Evolutionary conservation across 2,113 vertebrate species (phyloP), one percentile per base, ranked within the genome.

Genomic region (Ochotona princeps): DNA sequence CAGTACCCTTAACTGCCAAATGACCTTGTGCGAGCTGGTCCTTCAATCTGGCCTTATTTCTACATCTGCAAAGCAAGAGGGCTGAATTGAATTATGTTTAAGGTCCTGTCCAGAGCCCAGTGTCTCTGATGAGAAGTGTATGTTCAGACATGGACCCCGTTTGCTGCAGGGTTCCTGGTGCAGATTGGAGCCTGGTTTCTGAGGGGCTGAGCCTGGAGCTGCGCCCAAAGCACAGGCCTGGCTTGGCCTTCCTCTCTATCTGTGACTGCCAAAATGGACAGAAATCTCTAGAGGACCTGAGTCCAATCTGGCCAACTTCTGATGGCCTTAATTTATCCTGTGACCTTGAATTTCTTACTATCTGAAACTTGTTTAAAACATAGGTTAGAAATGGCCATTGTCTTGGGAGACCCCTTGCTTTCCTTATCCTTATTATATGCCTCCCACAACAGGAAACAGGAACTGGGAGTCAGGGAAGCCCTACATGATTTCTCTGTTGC

Each of bases 321-420:
- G 93, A 87, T 95, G 96, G 73, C 94, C 96, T 96, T 89, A 95
- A 89, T 49, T 95, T 95, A 95, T 84, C 94, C 89, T 94, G 67
- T 92, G 93, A 95, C 94, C 84, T 95, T 5, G 0, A 91, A 91
- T 73, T 89, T 93, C 92, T 94, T 91, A 86, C 82, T 81, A 94
- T 92, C 85, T 70, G 81, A 82, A 92, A 87, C 18, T 91, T 92
- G 91, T 87, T 95, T 92, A 89, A 66, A 74, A 69, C 72, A 49
- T 35, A 67, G 25, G 65, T 95, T 78, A 78, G 73, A 21, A 84
- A 79, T 47, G 73, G 35, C 30, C 90, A 76, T 87, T 65, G 3
- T 75, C 93, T 91, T 67, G 25, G 30, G 87, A 93, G 83, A 89
- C 17, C 14, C 12, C 28, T 85, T 92, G 38, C 61, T 35, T 94